phyloP scores from a whole-genome alignment of 35 echinoderm and acorn worm species.

The Ptychodera flava region DNA sequence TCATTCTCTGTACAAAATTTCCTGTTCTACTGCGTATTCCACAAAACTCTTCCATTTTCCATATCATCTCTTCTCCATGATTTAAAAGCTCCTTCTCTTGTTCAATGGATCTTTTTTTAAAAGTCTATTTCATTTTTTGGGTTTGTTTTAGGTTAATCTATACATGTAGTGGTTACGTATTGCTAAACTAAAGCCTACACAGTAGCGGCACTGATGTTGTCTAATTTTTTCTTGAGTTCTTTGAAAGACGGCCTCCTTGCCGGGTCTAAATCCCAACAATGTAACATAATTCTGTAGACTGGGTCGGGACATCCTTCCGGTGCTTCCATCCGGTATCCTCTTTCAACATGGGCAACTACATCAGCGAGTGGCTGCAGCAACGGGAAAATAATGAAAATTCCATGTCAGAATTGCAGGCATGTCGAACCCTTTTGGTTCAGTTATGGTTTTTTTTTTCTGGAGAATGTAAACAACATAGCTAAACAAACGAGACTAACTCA shows the following conservation, averaged over 20 bases:
- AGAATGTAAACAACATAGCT: too few species aligned
- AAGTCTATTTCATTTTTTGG: not conserved
- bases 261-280: conserved; percentile 53
- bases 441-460: too few species aligned
- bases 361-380: conserved; percentile 54
- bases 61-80: not conserved
- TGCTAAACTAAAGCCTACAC: not conserved
- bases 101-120: not conserved
- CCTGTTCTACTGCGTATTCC: not conserved
- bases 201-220: not conserved
- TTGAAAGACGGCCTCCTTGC: conserved; percentile 42
- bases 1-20: too few species aligned
- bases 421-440: too few species aligned
- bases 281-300: conserved; percentile 59
- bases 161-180: not conserved
- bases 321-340: conserved; percentile 69
- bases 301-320: conserved; percentile 69
- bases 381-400: not conserved
- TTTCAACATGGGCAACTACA: conserved; percentile 57
- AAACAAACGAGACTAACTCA: too few species aligned
- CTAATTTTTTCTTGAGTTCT: conserved; percentile 26
- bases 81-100: not conserved
- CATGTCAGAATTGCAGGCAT: too few species aligned
- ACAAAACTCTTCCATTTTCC: not conserved
- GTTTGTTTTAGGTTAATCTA: not conserved